Conservation (phyloP, 2,888 invertebrate species). For the Cheilosia soror region DNA sequence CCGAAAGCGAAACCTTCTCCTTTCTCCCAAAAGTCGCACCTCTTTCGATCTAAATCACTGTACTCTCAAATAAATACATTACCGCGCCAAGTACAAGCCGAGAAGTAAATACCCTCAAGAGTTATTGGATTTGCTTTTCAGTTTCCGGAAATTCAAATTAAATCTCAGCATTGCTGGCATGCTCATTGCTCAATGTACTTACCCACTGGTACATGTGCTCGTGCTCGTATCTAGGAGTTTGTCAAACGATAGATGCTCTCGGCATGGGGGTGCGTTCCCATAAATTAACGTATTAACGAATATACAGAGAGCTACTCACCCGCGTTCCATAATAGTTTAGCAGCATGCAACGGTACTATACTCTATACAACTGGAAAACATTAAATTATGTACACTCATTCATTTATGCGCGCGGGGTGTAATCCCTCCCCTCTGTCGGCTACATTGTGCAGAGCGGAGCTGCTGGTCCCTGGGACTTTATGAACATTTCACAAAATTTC, state of each 20-base stretch:
- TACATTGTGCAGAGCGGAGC: not conserved
- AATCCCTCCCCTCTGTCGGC: not conserved
- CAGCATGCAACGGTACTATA: not conserved
- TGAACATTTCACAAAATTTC: slow-evolving; percentile 54
- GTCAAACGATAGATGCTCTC: slow-evolving; percentile 48
- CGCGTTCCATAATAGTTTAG: slow-evolving; percentile 4
- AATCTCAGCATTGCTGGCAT: slow-evolving; percentile 43
- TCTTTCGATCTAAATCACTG: not conserved
- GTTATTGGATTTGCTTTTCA: slow-evolving; percentile 58
- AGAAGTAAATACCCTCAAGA: slow-evolving; percentile 55
- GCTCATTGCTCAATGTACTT: slow-evolving; percentile 18
- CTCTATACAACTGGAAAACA: slow-evolving; percentile 2
- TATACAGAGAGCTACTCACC: slow-evolving; percentile 28
- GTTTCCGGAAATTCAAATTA: slow-evolving; percentile 75
- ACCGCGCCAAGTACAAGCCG: slow-evolving; percentile 17
- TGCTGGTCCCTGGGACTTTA: slow-evolving; percentile 7
- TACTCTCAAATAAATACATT: slow-evolving; percentile 11
- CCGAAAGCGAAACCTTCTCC: not conserved
- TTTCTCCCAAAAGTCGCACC: not conserved
- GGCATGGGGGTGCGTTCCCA: slow-evolving; percentile 62
- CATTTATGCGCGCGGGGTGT: slow-evolving; percentile 26
- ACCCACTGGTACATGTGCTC: not conserved
- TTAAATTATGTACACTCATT: slow-evolving; percentile 20
- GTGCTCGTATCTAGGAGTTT: slow-evolving; percentile 45
- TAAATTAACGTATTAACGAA: slow-evolving; percentile 64